Conservation (phyloP, 2,113 vertebrate species). For the Psilopogon haemacephalus region DNA sequence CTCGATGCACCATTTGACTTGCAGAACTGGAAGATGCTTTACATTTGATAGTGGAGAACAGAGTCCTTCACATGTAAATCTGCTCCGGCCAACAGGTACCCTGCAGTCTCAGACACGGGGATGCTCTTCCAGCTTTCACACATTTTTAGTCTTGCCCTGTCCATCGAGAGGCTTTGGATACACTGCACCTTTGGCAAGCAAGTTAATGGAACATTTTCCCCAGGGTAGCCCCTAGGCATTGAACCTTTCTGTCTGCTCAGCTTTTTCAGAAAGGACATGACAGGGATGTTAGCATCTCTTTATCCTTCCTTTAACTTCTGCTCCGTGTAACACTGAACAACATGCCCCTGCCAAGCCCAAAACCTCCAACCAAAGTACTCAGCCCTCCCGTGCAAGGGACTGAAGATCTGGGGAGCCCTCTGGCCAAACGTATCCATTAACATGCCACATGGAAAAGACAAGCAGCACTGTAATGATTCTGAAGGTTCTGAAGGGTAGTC, state of each 20-base stretch:
- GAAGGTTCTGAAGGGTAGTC: not conserved
- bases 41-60: not conserved
- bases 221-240: not conserved
- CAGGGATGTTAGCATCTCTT: accelerated
- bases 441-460: not conserved
- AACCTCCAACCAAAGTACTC: accelerated
- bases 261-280: not conserved
- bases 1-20: not conserved
- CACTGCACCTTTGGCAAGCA: not conserved
- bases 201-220: not conserved
- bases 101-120: not conserved
- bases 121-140: not conserved
- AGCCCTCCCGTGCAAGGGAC: not conserved
- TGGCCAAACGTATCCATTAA: not conserved
- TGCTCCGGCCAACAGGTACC: not conserved
- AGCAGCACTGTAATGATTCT: accelerated
- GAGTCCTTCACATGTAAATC: not conserved
- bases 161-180: not conserved
- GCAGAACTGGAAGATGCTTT: not conserved
- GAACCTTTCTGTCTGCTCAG: not conserved
- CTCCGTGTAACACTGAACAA: not conserved
- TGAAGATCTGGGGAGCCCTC: not conserved
- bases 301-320: not conserved
- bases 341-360: not conserved
- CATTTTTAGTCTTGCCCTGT: accelerated